Conservation (phyloP, 2,888 invertebrate species). For the Drosophila algonquin region DNA sequence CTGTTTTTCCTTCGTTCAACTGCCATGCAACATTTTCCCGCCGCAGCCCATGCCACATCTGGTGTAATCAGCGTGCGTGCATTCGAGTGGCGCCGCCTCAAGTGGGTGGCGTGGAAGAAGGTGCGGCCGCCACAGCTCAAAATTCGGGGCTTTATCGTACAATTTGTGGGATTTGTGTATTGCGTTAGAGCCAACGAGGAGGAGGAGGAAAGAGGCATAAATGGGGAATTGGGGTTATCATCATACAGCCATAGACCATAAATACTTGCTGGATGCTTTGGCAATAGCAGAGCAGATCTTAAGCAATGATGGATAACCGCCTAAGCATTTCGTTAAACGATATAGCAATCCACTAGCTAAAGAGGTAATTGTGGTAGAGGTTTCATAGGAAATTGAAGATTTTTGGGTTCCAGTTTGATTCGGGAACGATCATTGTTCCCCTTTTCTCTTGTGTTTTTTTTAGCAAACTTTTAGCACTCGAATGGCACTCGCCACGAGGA, state of each 20-base stretch:
- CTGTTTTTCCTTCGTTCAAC: conserved; percentile 16
- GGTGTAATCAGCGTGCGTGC: conserved; percentile 52
- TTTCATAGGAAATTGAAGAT: background rate
- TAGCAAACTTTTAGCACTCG: conserved; percentile 56
- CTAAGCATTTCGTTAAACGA: conserved; percentile 20
- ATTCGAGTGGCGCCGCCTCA: conserved; percentile 51
- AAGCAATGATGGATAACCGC: background rate
- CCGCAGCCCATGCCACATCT: conserved; percentile 12
- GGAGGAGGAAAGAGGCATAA: background rate
- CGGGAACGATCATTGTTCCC: conserved; percentile 24
- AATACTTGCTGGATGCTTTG: conserved; percentile 15
- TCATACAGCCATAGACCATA: conserved; percentile 7
- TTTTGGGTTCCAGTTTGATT: conserved; percentile 19
- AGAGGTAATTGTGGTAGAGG: conserved; percentile 23
- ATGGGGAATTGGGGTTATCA: conserved; percentile 42
- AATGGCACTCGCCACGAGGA: conserved; percentile 34
- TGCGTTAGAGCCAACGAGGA: background rate
- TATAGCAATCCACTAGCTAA: conserved; percentile 9
- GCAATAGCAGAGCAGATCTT: conserved; percentile 9
- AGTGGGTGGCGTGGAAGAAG: conserved; percentile 42
- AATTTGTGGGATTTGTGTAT: background rate
- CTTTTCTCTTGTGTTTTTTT: background rate
- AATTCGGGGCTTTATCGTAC: background rate
- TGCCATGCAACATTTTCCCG: conserved; percentile 31
- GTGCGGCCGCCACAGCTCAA: conserved; percentile 10